Conservation (phyloP, 2,797 vertebrate genomes). For the Eptatretus atami region DNA sequence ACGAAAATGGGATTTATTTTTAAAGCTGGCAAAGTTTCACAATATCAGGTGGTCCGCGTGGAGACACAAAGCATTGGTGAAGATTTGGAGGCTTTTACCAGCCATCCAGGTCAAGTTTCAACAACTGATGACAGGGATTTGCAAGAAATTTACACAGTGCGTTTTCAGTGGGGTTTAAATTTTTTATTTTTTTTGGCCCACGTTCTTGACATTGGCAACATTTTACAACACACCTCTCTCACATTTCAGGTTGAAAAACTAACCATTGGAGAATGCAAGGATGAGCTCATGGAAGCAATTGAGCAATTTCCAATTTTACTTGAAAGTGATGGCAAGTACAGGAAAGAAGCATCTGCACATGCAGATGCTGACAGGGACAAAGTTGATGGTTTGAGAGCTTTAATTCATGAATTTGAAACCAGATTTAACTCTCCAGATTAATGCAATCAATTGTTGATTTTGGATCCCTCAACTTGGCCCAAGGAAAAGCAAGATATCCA, state of each 20-base stretch:
- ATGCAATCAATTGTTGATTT: background rate
- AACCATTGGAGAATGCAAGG: background rate
- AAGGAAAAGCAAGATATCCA: slow-evolving; percentile 6
- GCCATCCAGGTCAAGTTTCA: background rate
- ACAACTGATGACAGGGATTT: background rate
- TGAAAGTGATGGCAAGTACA: background rate
- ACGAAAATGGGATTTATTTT: background rate
- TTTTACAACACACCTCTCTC: background rate
- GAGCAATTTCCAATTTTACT: background rate
- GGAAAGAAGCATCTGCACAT: background rate
- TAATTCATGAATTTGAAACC: background rate
- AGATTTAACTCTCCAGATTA: background rate
- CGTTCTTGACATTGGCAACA: background rate
- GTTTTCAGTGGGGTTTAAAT: background rate
- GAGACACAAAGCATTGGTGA: background rate
- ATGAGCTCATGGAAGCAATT: slow-evolving; percentile 1
- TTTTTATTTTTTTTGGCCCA: background rate
- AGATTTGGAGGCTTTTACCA: background rate
- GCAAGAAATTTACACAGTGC: background rate
- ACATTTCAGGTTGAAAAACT: background rate
- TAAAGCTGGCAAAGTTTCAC: slow-evolving; percentile 1
- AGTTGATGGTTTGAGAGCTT: background rate
- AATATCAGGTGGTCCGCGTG: slow-evolving; percentile 3
- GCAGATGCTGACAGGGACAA: background rate
- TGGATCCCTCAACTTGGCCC: background rate